These are phyloP conservation scores for Euschistus heros DNA, from an alignment of 1,140 invertebrate genomes.

Conservation along the genomic window DNA sequence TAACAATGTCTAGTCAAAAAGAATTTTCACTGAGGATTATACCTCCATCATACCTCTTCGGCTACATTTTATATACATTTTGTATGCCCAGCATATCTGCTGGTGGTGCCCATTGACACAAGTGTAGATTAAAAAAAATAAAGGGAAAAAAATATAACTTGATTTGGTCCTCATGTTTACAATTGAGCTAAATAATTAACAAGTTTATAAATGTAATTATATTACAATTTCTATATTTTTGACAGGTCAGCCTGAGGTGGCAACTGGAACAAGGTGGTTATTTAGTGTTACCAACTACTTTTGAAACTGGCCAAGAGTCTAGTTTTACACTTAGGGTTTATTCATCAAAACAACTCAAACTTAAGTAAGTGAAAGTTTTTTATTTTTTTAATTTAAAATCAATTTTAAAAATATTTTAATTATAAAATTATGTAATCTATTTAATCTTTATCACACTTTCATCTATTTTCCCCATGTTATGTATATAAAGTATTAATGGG, in stretches of 20 bases:
- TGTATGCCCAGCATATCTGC: too few relatives aligned
- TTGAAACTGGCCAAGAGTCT: constrained; percentile 81
- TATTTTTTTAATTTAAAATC: neutral
- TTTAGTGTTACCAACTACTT: constrained; percentile 79
- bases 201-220: neutral
- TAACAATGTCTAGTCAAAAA: too few relatives aligned
- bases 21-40: too few relatives aligned
- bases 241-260: constrained; percentile 51
- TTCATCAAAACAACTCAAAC: constrained; percentile 67
- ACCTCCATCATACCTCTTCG: too few relatives aligned
- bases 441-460: neutral
- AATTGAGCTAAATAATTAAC: neutral
- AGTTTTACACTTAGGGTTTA: constrained; percentile 73
- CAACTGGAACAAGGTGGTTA: constrained; percentile 73
- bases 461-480: neutral
- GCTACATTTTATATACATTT: too few relatives aligned
- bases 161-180: too few relatives aligned
- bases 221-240: constrained; percentile 9
- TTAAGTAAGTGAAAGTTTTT: constrained; percentile 47
- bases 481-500: neutral
- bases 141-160: neutral
- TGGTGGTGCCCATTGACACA: too few relatives aligned
- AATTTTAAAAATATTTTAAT: neutral
- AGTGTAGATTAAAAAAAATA: neutral
- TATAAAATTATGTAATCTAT: neutral